Evolutionary conservation across 2,113 vertebrate species (phyloP), one percentile per base, ranked within the genome.

Genomic region (Peromyscus polionotus): DNA sequence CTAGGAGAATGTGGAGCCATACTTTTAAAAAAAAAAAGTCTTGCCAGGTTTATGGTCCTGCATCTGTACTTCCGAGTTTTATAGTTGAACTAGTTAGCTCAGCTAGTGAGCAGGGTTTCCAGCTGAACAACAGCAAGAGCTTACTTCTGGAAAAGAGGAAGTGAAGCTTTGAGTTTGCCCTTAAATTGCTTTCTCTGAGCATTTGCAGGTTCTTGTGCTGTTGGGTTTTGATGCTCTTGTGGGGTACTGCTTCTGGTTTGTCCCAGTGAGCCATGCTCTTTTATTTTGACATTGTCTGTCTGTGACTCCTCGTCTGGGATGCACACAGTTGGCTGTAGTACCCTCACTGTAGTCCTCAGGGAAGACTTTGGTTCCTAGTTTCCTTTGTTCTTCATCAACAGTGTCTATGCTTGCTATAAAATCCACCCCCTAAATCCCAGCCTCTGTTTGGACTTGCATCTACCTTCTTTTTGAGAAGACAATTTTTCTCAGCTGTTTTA

Each of bases 141-240:
- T 84, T 2, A 42, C 13, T 31, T 22, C 16, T 51, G 57, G 22
- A 42, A 42, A 24, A 42, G 0, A 14, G 63, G 4, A 36, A 26
- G 2, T 48, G 36, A 54, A 20, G 3, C 48, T 28, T n/a, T 22
- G 14, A 7, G 0, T 36, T 20, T n/a, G 57, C 20, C 51, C 6
- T 1, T 17, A 0, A 1, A 7, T 33, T 17, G 1, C 70, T 33
- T 48, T 13, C 86, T 63, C 8, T 16, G 67, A 24, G 2, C 24
- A 0, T 7, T 26, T 4, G 11, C 3, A 20, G 0, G 22, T 33
- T 0, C n/a, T 51, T 22, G 65, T 14, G 57, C 65, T 42, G 3
- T 39, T 85, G 33, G 3, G 10, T 33, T 19, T 33, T 22, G 24
- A 11, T 17, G 0, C 3, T 63, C 26, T 11, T 33, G 26, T 7